Evolutionary conservation across 2,797 vertebrate genomes (phyloP).

Genomic region (Amphiprion clarkii): DNA sequence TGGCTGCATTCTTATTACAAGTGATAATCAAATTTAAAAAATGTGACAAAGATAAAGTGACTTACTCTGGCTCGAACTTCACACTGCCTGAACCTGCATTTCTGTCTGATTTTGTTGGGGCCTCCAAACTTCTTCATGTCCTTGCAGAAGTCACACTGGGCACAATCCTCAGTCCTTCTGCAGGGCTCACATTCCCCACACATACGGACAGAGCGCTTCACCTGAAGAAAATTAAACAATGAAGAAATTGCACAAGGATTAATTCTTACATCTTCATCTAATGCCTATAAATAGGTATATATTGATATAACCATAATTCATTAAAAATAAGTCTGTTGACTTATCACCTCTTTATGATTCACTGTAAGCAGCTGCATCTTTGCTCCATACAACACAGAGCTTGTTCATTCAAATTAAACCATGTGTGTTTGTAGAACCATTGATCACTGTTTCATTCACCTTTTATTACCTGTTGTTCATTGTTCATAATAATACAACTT

Average conservation of each 20-base stretch:
- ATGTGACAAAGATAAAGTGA: neutral
- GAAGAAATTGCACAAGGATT: neutral
- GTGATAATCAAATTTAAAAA: neutral
- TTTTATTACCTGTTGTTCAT: neutral
- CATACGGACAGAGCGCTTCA: constrained; percentile 96
- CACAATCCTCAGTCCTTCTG: constrained; percentile 92
- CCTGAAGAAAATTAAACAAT: constrained; percentile 68
- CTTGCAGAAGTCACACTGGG: constrained; percentile 95
- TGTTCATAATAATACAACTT: constrained; percentile 31
- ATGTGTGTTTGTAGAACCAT: neutral
- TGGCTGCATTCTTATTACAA: neutral
- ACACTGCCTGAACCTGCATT: constrained; percentile 95
- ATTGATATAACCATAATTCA: neutral
- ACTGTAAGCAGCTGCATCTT: neutral
- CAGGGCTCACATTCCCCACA: constrained; percentile 97
- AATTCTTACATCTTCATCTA: neutral
- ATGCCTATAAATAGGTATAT: neutral
- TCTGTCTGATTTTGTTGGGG: constrained; percentile 97
- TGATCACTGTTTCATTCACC: neutral
- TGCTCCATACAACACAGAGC: neutral
- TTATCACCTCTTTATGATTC: neutral
- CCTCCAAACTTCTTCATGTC: constrained; percentile 99
- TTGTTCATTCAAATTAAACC: neutral
- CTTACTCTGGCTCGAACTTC: constrained; percentile 94
- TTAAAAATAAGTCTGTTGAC: neutral